Percentiles rank a stretch among this genome's conserved stretches.
These are phyloP conservation scores for Caenorhabditis afra DNA, from an alignment of 2,888 invertebrate genomes.

Conservation along the genomic window DNA sequence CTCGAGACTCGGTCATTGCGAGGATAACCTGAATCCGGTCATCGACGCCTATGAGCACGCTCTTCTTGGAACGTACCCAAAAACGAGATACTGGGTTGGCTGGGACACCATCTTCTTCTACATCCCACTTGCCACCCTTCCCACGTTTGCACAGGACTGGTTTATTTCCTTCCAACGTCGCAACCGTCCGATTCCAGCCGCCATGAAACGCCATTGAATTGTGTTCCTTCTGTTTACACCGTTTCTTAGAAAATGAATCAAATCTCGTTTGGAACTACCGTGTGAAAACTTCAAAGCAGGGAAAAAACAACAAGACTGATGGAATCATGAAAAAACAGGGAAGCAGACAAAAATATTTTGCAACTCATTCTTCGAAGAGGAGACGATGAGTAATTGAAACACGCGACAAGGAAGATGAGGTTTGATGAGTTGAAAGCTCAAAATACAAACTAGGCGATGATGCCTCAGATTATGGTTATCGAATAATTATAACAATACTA, in stretches of 20 bases:
- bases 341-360: conserved; percentile 4
- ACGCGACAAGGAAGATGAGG: too few species aligned
- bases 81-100: conserved; percentile 70
- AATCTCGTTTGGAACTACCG: conserved; percentile 2
- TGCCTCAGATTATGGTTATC: too few species aligned
- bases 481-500: too few species aligned
- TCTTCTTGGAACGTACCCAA: conserved; percentile 63
- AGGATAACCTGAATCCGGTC: conserved; percentile 63
- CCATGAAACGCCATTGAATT: conserved; percentile 36
- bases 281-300: not conserved
- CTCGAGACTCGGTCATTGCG: conserved; percentile 67
- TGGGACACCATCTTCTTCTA: conserved; percentile 69
- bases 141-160: conserved; percentile 69
- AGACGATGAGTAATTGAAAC: too few species aligned
- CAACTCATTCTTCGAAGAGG: too few species aligned
- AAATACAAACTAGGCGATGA: too few species aligned
- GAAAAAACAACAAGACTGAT: not conserved
- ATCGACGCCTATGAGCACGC: conserved; percentile 69
- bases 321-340: not conserved
- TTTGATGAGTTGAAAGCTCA: too few species aligned
- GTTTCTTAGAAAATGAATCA: not conserved
- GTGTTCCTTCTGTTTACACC: not conserved
- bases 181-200: conserved; percentile 58
- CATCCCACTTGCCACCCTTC: conserved; percentile 69
- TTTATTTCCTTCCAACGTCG: conserved; percentile 65